Conservation (phyloP, 2,797 vertebrate species). For the Emys orbicularis region DNA sequence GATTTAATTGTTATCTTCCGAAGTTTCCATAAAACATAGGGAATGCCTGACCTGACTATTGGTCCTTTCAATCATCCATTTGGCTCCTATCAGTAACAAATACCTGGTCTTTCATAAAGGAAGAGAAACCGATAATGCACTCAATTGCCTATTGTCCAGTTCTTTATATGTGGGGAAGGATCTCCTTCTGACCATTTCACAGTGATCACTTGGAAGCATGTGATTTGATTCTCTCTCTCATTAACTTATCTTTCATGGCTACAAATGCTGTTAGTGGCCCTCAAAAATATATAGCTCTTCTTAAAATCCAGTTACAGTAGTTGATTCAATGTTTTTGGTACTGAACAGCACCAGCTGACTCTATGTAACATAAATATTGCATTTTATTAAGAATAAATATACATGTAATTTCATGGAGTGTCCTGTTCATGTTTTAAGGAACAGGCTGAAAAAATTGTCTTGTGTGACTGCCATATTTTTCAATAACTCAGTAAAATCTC, state of each 20-base stretch:
- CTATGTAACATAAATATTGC: not conserved
- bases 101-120: not conserved
- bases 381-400: not conserved
- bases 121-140: not conserved
- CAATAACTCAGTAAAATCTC: not conserved
- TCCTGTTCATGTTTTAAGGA: not conserved
- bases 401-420: not conserved
- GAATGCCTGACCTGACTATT: accelerated
- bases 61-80: not conserved
- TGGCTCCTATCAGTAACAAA: not conserved
- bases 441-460: not conserved
- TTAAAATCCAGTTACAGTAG: not conserved
- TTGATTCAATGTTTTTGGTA: not conserved
- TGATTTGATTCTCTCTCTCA: not conserved
- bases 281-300: not conserved
- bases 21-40: not conserved
- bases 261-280: not conserved
- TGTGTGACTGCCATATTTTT: not conserved
- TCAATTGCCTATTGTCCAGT: not conserved
- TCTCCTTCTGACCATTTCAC: not conserved
- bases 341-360: not conserved
- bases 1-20: not conserved
- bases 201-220: not conserved
- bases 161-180: not conserved
- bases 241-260: not conserved